Evolutionary conservation across 2,113 vertebrate species (phyloP).

Genomic region (Rhea pennata): DNA sequence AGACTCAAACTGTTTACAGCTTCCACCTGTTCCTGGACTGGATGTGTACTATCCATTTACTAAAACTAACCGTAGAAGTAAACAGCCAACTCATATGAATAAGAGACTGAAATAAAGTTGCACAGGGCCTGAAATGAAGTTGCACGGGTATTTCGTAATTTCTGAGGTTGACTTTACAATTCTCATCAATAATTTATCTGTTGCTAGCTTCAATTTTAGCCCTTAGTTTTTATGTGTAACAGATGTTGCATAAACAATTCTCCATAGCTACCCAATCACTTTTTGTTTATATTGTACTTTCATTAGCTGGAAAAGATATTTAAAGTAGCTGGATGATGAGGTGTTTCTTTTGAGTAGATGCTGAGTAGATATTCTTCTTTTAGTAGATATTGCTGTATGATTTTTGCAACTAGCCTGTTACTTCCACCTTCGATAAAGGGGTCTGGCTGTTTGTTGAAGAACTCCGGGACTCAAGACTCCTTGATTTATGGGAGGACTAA

Average conservation of each 20-base stretch:
- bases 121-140: neutral
- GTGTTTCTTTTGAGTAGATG: neutral
- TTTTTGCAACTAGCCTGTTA: neutral
- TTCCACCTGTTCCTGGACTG: neutral
- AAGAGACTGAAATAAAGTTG: too few species aligned
- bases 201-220: neutral
- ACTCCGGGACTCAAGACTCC: neutral
- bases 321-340: neutral
- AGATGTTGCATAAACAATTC: neutral
- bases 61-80: too few species aligned
- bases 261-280: neutral
- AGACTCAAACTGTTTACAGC: neutral
- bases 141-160: neutral
- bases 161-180: neutral
- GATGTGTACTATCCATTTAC: rapidly evolving
- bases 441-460: neutral
- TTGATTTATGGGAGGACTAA: neutral
- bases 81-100: too few species aligned
- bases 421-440: neutral
- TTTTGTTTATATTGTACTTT: neutral
- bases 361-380: neutral
- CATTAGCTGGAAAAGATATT: neutral
- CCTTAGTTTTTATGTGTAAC: neutral
- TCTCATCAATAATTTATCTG: neutral
- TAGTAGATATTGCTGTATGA: neutral